A percentile compares a stretch with the other conserved stretches of the same genome.
Evolutionary conservation across 2,888 invertebrate species (phyloP).

Genomic region (Embidobia sp.): DNA sequence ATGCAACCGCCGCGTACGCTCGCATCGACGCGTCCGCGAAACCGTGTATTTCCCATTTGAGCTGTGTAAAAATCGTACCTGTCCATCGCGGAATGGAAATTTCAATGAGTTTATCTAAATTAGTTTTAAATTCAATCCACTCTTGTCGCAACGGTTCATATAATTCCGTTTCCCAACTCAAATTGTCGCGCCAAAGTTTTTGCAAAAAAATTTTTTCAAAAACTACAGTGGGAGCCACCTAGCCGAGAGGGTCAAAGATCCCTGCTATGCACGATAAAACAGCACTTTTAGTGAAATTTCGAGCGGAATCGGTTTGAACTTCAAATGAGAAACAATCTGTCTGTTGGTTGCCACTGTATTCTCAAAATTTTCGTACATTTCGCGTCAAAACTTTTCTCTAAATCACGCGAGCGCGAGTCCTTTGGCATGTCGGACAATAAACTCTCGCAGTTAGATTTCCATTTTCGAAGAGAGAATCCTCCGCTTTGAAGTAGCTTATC

Average conservation of each 20-base stretch:
- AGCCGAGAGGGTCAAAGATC: slow-evolving; percentile 26
- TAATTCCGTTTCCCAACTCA: slow-evolving; percentile 16
- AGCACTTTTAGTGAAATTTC: slow-evolving; percentile 1
- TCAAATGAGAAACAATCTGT: slow-evolving; percentile 13
- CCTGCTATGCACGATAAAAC: slow-evolving; percentile 3
- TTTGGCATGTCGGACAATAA: background rate
- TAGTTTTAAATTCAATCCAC: background rate
- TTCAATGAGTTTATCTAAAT: too few species aligned
- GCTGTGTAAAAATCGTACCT: background rate
- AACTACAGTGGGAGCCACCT: slow-evolving; percentile 8
- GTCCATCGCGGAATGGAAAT: slow-evolving; percentile 49
- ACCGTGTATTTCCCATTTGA: slow-evolving; percentile 53
- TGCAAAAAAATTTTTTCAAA: slow-evolving; percentile 8
- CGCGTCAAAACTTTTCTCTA: background rate
- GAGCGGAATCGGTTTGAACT: background rate
- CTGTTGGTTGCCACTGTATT: slow-evolving; percentile 13
- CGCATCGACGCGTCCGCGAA: slow-evolving; percentile 66
- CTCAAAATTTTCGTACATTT: slow-evolving; percentile 2
- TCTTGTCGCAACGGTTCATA: background rate
- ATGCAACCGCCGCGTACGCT: slow-evolving; percentile 64
- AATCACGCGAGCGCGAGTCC: background rate
- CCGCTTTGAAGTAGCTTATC: background rate
- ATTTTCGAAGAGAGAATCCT: slow-evolving; percentile 19
- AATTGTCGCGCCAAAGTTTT: slow-evolving; percentile 1
- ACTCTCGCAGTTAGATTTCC: slow-evolving; percentile 19